Conservation (phyloP, 2,888 invertebrate species). For the Pristionchus exspectatus region DNA sequence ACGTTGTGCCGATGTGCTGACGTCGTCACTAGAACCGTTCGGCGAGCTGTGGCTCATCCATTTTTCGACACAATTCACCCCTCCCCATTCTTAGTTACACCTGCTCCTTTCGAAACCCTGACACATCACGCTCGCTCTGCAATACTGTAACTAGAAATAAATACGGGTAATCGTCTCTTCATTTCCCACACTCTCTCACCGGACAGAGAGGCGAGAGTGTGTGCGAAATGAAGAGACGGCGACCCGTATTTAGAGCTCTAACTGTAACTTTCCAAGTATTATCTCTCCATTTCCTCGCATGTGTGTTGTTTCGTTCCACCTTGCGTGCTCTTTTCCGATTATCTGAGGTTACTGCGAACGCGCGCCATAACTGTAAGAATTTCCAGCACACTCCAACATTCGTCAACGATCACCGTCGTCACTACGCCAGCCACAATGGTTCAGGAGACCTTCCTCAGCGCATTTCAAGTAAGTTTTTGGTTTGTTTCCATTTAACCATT, state of each 20-base stretch:
- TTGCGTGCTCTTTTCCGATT: background rate
- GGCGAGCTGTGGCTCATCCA: background rate
- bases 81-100: background rate
- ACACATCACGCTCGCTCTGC: no score
- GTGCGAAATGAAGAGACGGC: no score
- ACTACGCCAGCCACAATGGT: background rate
- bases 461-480: conserved; percentile 1
- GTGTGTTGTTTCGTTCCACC: background rate
- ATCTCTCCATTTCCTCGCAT: background rate
- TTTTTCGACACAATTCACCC: background rate
- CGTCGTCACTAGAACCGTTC: conserved; percentile 13
- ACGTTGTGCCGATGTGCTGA: no score
- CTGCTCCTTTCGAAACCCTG: no score
- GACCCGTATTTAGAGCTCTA: no score
- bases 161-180: no score
- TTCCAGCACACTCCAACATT: background rate
- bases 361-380: background rate
- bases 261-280: background rate
- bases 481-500: no score
- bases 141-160: no score
- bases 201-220: no score
- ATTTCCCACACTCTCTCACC: background rate
- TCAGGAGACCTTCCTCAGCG: conserved; percentile 39
- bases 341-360: conserved; percentile 32
- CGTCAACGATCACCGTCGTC: background rate